Conservation (phyloP, 2,113 vertebrate species). For the Pyxicephalus adspersus region DNA sequence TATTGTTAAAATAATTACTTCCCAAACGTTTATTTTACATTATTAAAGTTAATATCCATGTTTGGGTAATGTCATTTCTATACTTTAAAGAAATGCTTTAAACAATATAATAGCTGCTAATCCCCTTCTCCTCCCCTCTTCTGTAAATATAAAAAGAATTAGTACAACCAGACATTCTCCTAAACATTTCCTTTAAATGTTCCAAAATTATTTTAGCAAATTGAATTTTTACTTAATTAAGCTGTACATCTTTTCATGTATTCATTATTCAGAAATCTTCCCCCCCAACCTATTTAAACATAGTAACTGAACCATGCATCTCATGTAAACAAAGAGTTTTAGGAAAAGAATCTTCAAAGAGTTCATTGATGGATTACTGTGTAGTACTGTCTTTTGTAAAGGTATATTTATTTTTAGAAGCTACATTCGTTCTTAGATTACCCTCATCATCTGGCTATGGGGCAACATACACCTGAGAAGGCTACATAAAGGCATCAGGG, state of each 20-base stretch:
- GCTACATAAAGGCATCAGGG: background rate
- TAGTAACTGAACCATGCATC: background rate
- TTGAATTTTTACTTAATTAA: background rate
- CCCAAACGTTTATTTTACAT: background rate
- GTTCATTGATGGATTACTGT: constrained; percentile 6
- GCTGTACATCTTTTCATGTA: background rate
- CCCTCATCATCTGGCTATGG: constrained; percentile 28
- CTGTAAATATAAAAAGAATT: background rate
- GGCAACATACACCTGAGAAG: constrained; percentile 6
- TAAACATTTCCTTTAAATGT: background rate
- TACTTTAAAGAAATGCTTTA: constrained; percentile 12
- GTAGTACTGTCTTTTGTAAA: background rate
- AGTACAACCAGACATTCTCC: background rate
- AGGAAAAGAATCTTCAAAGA: constrained; percentile 32
- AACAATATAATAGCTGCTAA: background rate
- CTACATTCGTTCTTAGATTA: constrained; percentile 31
- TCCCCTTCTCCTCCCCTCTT: background rate
- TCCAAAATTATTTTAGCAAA: constrained; percentile 18
- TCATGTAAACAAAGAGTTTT: constrained; percentile 13
- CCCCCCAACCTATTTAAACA: background rate
- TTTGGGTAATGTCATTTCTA: background rate
- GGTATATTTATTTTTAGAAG: constrained; percentile 28
- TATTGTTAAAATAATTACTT: background rate
- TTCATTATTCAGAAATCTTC: background rate
- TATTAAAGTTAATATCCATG: constrained; percentile 9